phyloP scores from a whole-genome alignment of 1,140 invertebrate species.

The Tetranychus urticae region DNA sequence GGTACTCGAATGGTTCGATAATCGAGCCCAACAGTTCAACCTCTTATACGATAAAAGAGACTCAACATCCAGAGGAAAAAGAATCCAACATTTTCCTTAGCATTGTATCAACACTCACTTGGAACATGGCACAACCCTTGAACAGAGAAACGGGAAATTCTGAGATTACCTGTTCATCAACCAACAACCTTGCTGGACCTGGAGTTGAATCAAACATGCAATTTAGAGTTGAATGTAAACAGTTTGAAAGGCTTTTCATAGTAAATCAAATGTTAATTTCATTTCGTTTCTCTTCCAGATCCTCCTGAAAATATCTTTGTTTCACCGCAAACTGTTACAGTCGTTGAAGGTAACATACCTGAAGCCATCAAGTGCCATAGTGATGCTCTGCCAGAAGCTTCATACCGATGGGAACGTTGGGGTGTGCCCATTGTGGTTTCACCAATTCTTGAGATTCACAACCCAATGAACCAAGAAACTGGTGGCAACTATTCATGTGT shows the following conservation, averaged over 20 bases:
- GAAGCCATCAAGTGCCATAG: constrained; percentile 48
- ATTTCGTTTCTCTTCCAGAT: constrained; percentile 28
- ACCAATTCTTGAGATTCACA: constrained; percentile 19
- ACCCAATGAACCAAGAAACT: constrained; percentile 28
- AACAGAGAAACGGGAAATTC: constrained; percentile 44
- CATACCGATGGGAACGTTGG: constrained; percentile 31
- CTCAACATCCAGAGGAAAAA: constrained; percentile 36
- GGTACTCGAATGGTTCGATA: constrained; percentile 43
- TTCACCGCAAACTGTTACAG: constrained; percentile 38
- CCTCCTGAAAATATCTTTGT: constrained; percentile 60
- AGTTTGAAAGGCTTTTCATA: background rate
- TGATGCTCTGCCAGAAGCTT: constrained; percentile 40
- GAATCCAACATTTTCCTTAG: constrained; percentile 55
- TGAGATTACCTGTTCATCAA: constrained; percentile 58
- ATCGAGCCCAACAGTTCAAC: constrained; percentile 2
- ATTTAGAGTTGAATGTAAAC: constrained; percentile 69
- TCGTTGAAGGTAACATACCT: constrained; percentile 47
- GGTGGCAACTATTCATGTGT: constrained; percentile 44
- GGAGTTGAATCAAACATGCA: constrained; percentile 51
- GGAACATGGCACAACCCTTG: constrained; percentile 50
- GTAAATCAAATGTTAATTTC: no score
- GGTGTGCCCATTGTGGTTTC: constrained; percentile 7
- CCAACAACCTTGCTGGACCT: constrained; percentile 38
- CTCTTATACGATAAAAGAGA: constrained; percentile 26
- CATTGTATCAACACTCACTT: constrained; percentile 50